Evolutionary conservation across 2,113 vertebrate species (phyloP), one percentile per base, ranked within the genome.

Genomic region (Hippoglossus stenolepis): DNA sequence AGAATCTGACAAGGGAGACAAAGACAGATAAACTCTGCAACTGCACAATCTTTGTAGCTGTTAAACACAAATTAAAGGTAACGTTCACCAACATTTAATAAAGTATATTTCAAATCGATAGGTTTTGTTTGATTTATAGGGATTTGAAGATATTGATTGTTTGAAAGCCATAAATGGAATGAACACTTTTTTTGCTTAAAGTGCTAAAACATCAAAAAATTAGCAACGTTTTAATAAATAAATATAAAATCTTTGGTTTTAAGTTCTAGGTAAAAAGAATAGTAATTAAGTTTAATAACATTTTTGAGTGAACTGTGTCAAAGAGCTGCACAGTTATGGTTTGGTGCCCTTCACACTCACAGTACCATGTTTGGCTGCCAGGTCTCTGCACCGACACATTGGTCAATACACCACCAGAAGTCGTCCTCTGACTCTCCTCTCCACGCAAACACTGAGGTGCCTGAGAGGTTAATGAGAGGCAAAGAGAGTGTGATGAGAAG

Each of bases 361-460:
- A 1, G 20, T 92, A 99, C 98, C 97, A 99, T 96, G 89, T 98
- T 97, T 70, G 98, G 97, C 84, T 97, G 95, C 97, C 98, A 99
- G 11, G 93, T 93, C 9, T 97, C 95, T 0, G 96, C 94, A 31
- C 95, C 94, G 64, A 98, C 95, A 56, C 97, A 98, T 76, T 92
- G 93, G n/a, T 98, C 97, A 53, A 99, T 98, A 74, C 98, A 99
- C 97, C 97, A 99, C 97, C 97, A 98, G 90, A 98, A 99, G 81
- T 99, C 98, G 1, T 98, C 97, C 87, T 99, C 97, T 0, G 97
- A 96, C 38, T 99, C 97, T 67, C 95, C 97, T 84, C 95, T 97
- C 98, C 98, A 99, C 4, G 97, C 97, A 59, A 98, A 99, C 77
- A 99, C 97, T 0, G 97, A 92, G 77, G 94, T 94, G 18, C 97